These are phyloP conservation scores for Xanthorhoe designata DNA, from an alignment of 2,888 invertebrate genomes.

Conservation along the genomic window DNA sequence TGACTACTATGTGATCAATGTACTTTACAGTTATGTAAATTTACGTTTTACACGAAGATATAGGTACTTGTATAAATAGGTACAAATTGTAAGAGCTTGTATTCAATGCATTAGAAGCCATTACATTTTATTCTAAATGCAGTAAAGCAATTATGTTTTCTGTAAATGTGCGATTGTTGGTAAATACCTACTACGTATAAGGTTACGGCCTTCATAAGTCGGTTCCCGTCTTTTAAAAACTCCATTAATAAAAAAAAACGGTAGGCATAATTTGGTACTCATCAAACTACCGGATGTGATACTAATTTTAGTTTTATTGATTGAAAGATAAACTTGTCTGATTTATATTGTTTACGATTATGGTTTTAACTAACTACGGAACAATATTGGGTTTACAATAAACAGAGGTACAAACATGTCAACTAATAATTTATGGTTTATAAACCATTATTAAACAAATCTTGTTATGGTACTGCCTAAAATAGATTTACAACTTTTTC, in stretches of 20 bases:
- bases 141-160: no score
- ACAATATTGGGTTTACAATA: constrained; percentile 45
- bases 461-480: no score
- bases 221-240: background rate
- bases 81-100: no score
- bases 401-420: constrained; percentile 33
- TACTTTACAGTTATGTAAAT: no score
- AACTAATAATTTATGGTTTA: constrained; percentile 12
- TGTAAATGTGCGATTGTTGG: no score
- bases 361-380: constrained; percentile 45
- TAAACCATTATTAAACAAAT: background rate
- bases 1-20: no score
- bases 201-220: background rate
- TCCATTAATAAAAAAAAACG: background rate
- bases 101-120: no score
- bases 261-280: constrained; percentile 48
- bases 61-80: no score
- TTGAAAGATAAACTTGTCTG: constrained; percentile 61
- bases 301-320: constrained; percentile 72
- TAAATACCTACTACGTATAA: no score
- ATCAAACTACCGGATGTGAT: constrained; percentile 60
- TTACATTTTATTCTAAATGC: no score
- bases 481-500: no score
- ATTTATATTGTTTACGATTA: constrained; percentile 57
- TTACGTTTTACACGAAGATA: no score